phyloP scores from a whole-genome alignment of 2,888 invertebrate genomes.

The Rhingia rostrata region DNA sequence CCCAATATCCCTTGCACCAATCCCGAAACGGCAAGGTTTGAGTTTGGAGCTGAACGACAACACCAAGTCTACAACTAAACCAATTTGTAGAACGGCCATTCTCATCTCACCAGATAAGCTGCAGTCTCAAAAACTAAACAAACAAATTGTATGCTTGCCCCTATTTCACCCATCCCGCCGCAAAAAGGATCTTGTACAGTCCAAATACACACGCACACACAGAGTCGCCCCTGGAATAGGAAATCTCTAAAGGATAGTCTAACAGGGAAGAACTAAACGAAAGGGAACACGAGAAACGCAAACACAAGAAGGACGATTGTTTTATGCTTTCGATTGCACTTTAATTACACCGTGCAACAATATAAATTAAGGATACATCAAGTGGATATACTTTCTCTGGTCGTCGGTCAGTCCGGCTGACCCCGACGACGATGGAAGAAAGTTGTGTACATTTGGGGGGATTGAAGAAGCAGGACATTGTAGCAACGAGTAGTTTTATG shows the following conservation, averaged over 20 bases:
- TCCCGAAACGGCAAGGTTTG: not conserved
- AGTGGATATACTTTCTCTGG: conserved; percentile 2
- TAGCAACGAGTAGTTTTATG: too few species aligned
- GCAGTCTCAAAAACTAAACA: conserved; percentile 58
- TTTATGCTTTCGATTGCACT: conserved; percentile 46
- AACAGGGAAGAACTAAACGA: not conserved
- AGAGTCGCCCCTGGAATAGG: not conserved
- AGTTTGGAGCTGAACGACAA: not conserved
- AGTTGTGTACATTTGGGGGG: not conserved
- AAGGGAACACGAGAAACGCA: conserved; percentile 8
- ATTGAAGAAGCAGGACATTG: too few species aligned
- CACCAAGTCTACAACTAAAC: conserved; percentile 46
- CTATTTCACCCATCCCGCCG: not conserved
- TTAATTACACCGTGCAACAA: conserved; percentile 44
- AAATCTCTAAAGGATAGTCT: conserved; percentile 26
- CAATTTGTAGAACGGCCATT: conserved; percentile 56
- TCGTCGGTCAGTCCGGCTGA: too few species aligned
- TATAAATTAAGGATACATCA: conserved; percentile 44
- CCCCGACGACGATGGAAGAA: too few species aligned
- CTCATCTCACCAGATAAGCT: conserved; percentile 58
- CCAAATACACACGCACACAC: conserved; percentile 19
- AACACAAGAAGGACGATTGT: conserved; percentile 31
- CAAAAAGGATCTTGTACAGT: conserved; percentile 37
- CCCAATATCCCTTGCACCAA: not conserved
- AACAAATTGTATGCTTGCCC: conserved; percentile 14